phyloP scores from a whole-genome alignment of 2,888 invertebrate species.

The Aplocera efformata region DNA sequence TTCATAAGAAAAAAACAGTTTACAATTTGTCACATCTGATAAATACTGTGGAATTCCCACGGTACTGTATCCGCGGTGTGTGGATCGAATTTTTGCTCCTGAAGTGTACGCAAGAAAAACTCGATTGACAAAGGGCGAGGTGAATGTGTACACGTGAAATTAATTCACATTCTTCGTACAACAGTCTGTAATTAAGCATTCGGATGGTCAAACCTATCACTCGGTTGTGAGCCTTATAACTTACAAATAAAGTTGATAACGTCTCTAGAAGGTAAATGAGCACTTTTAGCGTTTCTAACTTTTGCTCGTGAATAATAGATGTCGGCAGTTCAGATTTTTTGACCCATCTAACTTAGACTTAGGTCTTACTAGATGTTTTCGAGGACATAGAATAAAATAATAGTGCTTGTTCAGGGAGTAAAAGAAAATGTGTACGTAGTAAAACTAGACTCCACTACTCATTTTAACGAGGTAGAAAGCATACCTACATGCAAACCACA shows the following conservation, averaged over 20 bases:
- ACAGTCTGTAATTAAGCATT: conserved; percentile 36
- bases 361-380: no score
- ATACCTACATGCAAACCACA: no score
- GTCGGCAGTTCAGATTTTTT: neutral
- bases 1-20: no score
- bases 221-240: conserved; percentile 8
- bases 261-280: neutral
- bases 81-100: conserved; percentile 7
- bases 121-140: conserved; percentile 35
- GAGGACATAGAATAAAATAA: no score
- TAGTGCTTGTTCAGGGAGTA: no score
- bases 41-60: no score
- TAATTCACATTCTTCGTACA: conserved; percentile 40
- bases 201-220: conserved; percentile 30
- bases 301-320: conserved; percentile 18
- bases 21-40: no score
- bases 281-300: conserved; percentile 14
- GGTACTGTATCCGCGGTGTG: no score
- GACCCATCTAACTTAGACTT: no score
- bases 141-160: conserved; percentile 32
- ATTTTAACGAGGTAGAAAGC: no score
- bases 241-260: neutral
- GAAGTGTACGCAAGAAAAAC: conserved; percentile 34
- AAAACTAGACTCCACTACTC: no score
- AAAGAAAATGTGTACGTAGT: no score